Percentiles rank a stretch among this genome's conserved stretches.
Conservation (phyloP, 2,888 invertebrate genomes). For the Drosophila putrida region DNA sequence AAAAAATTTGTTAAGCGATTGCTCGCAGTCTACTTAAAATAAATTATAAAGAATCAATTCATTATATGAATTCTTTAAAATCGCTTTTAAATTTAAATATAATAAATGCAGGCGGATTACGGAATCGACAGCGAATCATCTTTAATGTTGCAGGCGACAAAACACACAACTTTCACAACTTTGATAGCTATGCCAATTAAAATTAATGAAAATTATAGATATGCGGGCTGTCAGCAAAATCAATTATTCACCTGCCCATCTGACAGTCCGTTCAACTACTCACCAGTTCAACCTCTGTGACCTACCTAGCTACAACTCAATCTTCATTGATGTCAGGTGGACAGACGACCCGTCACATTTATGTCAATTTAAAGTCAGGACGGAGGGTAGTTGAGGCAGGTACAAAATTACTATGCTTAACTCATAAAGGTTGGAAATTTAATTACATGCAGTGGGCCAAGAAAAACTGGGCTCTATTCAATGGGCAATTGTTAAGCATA, state of each 20-base stretch:
- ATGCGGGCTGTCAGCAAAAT: conserved; percentile 60
- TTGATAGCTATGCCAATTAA: conserved; percentile 41
- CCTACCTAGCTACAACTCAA: conserved; percentile 5
- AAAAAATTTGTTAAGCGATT: not conserved
- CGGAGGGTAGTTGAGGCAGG: conserved; percentile 23
- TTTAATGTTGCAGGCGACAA: not conserved
- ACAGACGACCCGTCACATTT: conserved; percentile 50
- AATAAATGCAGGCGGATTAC: not conserved
- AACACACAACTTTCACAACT: conserved; percentile 2
- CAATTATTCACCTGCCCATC: conserved; percentile 16
- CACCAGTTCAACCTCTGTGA: not conserved
- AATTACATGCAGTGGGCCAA: conserved; percentile 61
- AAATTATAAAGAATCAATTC: not conserved
- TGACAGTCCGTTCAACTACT: not conserved
- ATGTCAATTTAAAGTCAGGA: conserved; percentile 68
- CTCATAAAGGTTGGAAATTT: conserved; percentile 78
- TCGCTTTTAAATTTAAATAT: not conserved
- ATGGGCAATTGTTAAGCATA: conserved; percentile 22
- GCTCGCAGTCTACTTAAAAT: not conserved
- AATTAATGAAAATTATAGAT: conserved; percentile 71
- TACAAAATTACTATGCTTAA: conserved; percentile 71
- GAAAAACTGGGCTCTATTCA: conserved; percentile 23
- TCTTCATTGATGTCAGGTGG: conserved; percentile 32
- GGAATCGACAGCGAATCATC: not conserved
- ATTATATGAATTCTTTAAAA: not conserved